phyloP scores from a whole-genome alignment of 1,140 invertebrate species.

The Trichomalopsis sarcophagae region DNA sequence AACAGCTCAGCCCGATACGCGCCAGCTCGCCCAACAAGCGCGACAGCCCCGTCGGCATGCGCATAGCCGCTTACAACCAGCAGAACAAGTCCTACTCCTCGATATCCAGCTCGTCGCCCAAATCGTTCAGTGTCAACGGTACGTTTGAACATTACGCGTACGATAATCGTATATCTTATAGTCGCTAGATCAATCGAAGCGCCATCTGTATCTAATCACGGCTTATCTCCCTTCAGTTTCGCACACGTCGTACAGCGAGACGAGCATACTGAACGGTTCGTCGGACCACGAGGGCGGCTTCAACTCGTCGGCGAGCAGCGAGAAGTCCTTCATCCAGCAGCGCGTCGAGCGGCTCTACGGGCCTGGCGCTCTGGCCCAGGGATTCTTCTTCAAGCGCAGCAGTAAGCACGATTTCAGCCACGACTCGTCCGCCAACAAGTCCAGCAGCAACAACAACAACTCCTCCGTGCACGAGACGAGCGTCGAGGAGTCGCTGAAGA shows the following conservation, averaged over 20 bases:
- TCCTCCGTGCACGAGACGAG: constrained; percentile 63
- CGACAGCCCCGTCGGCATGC: constrained; percentile 59
- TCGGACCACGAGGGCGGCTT: constrained; percentile 31
- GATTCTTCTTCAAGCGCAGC: constrained; percentile 81
- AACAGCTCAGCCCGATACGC: constrained; percentile 64
- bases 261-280: constrained; percentile 65
- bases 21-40: constrained; percentile 57
- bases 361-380: constrained; percentile 87
- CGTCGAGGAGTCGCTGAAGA: constrained; percentile 70
- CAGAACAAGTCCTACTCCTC: constrained; percentile 66
- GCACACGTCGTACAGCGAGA: constrained; percentile 62
- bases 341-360: constrained; percentile 91
- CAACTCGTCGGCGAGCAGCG: constrained; percentile 70
- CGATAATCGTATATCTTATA: constrained; percentile 24
- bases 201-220: background rate
- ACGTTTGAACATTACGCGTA: constrained; percentile 37
- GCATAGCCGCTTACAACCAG: constrained; percentile 64
- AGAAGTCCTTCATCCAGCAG: constrained; percentile 91
- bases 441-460: constrained; percentile 69
- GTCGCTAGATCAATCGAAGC: background rate
- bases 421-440: constrained; percentile 71
- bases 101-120: constrained; percentile 63
- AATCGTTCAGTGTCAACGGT: constrained; percentile 60
- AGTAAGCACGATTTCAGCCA: constrained; percentile 61
- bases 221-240: constrained; percentile 58